phyloP scores from a whole-genome alignment of 2,888 invertebrate species.

The Eucriotettix oculatus region DNA sequence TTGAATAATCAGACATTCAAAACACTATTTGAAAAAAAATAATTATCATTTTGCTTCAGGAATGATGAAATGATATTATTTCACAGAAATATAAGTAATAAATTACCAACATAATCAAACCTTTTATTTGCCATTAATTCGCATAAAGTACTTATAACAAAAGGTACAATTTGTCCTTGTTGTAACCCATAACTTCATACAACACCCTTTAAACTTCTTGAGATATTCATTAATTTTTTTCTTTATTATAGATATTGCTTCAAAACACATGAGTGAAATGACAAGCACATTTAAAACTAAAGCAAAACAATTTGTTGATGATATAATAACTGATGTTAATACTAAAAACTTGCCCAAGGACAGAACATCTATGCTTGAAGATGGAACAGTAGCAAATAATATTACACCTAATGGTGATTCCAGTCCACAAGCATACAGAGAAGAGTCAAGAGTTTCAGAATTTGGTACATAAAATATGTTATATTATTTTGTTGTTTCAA shows the following conservation, averaged over 20 bases:
- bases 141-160: too few species aligned
- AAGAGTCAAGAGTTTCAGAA: constrained; percentile 50
- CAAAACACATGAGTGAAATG: constrained; percentile 48
- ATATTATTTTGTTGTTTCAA: too few species aligned
- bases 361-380: constrained; percentile 28
- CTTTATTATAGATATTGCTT: constrained; percentile 30
- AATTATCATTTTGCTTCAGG: too few species aligned
- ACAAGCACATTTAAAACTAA: constrained; percentile 48
- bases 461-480: constrained; percentile 38
- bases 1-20: too few species aligned
- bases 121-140: too few species aligned
- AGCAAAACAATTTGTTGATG: constrained; percentile 47
- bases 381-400: constrained; percentile 25
- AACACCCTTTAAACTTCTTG: too few species aligned
- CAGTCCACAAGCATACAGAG: constrained; percentile 49
- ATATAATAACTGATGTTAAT: constrained; percentile 43
- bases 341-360: constrained; percentile 21
- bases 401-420: constrained; percentile 27
- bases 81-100: too few species aligned
- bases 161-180: too few species aligned
- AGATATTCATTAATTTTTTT: neutral
- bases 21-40: too few species aligned
- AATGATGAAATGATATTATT: too few species aligned
- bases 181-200: too few species aligned
- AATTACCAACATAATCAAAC: too few species aligned